Percentiles rank a stretch among this genome's conserved stretches.
Evolutionary conservation across 2,113 vertebrate genomes (phyloP).

Genomic region (Rhinoptilus africanus): DNA sequence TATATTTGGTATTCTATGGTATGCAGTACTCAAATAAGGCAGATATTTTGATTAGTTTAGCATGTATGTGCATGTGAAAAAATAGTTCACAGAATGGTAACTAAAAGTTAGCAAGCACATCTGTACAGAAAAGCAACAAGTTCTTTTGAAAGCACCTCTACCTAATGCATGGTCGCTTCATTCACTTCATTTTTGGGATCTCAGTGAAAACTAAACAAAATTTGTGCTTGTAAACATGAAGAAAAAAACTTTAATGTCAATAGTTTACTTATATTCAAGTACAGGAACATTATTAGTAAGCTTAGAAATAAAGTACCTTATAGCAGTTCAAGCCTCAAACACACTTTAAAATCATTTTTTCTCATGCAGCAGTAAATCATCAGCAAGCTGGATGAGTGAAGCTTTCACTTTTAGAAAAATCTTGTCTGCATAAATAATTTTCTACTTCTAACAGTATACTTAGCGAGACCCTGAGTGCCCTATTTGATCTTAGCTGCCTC

Average conservation of each 20-base stretch:
- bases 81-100: neutral
- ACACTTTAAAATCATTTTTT: neutral
- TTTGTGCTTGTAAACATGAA: neutral
- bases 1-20: neutral
- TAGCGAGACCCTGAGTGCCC: neutral
- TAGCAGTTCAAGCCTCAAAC: neutral
- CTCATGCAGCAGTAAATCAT: neutral
- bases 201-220: neutral
- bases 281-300: neutral
- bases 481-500: neutral
- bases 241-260: neutral
- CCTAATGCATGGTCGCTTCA: neutral
- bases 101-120: neutral
- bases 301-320: neutral
- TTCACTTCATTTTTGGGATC: neutral
- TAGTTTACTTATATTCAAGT: neutral
- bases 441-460: neutral
- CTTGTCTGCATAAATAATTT: neutral
- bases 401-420: neutral
- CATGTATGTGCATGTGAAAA: fast-evolving
- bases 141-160: neutral
- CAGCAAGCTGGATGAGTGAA: neutral
- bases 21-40: neutral
- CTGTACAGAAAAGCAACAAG: neutral
- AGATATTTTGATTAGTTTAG: neutral